phyloP scores from a whole-genome alignment of 1,140 invertebrate genomes.

The Diachasma alloeum region DNA sequence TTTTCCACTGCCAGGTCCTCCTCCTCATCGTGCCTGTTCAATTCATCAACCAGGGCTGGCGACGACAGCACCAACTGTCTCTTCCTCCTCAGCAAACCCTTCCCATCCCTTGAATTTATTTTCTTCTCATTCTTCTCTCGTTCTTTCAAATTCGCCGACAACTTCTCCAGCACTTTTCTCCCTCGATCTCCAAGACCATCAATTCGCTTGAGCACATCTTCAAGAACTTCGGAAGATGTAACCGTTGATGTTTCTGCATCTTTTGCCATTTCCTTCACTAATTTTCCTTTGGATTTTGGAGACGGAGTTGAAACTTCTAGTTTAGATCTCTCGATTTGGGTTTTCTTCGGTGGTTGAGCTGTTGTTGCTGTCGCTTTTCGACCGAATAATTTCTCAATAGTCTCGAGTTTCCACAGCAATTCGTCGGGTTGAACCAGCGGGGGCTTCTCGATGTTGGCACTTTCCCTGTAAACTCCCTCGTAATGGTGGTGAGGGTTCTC shows the following conservation, averaged over 20 bases:
- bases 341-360: neutral
- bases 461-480: constrained; percentile 50
- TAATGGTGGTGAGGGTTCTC: constrained; percentile 51
- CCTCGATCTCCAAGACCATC: constrained; percentile 67
- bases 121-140: constrained; percentile 32
- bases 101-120: constrained; percentile 21
- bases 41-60: constrained; percentile 54
- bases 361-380: neutral
- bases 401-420: neutral
- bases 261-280: constrained; percentile 25
- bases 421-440: constrained; percentile 21
- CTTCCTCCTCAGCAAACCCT: constrained; percentile 32
- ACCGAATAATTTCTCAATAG: neutral
- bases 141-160: constrained; percentile 51
- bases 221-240: constrained; percentile 68
- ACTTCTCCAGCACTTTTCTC: constrained; percentile 61
- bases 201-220: constrained; percentile 68
- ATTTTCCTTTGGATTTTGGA: neutral
- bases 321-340: neutral
- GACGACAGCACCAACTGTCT: constrained; percentile 57
- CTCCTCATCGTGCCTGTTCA: constrained; percentile 69
- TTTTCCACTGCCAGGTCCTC: constrained; percentile 71
- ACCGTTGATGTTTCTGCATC: constrained; percentile 29
- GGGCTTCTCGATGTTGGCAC: constrained; percentile 50
- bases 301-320: neutral